These are phyloP conservation scores for Trisateles emortualis DNA, from an alignment of 2,888 invertebrate species.

Conservation along the genomic window DNA sequence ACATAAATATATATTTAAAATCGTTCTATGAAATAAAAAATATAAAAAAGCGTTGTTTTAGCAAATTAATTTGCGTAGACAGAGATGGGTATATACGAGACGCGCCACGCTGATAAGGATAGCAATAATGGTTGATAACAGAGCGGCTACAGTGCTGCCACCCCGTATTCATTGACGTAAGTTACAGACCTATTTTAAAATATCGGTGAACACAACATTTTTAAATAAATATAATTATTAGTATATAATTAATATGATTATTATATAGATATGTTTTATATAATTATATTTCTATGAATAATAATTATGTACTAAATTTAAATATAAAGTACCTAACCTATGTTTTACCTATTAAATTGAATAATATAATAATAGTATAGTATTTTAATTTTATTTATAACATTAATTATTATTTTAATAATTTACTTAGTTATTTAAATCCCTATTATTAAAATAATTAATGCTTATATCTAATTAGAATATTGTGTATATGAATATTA, in stretches of 20 bases:
- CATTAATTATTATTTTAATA: too few species aligned
- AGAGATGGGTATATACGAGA: constrained; percentile 24
- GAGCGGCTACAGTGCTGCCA: constrained; percentile 46
- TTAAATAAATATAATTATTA: too few species aligned
- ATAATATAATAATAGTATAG: too few species aligned
- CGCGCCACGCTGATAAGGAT: constrained; percentile 32
- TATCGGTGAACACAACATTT: not conserved
- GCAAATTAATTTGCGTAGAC: constrained; percentile 16
- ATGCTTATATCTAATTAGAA: too few species aligned
- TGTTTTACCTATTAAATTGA: too few species aligned
- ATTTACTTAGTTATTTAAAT: too few species aligned
- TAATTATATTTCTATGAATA: too few species aligned
- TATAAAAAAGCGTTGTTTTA: constrained; percentile 7
- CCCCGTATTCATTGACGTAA: constrained; percentile 36
- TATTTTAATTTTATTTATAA: too few species aligned
- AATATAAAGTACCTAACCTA: too few species aligned
- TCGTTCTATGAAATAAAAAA: constrained; percentile 3
- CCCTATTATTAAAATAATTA: too few species aligned
- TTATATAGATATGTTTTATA: not conserved
- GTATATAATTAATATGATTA: not conserved
- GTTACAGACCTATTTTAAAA: constrained; percentile 4
- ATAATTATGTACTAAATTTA: too few species aligned
- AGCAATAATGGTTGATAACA: constrained; percentile 19
- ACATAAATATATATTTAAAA: not conserved
- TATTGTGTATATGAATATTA: too few species aligned